A percentile compares a stretch with the other conserved stretches of the same genome.
phyloP scores from a whole-genome alignment of 2,888 invertebrate species.

The Nipponacmea schrenckii region DNA sequence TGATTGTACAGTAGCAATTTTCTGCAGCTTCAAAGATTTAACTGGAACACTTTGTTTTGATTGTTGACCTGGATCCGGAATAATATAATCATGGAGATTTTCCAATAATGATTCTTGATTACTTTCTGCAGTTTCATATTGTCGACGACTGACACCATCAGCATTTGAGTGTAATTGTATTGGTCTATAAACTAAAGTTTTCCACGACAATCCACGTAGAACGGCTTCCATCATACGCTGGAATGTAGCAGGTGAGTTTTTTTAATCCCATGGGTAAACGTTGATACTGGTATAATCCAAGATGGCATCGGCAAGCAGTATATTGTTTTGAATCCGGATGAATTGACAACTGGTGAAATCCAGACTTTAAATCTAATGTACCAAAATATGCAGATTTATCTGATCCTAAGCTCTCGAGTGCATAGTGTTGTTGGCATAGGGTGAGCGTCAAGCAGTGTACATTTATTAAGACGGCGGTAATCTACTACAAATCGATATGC shows the following conservation, averaged over 20 bases:
- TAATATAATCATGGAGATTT: not conserved
- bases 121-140: not conserved
- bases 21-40: not conserved
- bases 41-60: not conserved
- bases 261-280: conserved; percentile 12
- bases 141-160: conserved; percentile 10
- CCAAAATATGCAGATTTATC: conserved; percentile 6
- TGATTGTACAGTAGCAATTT: not conserved
- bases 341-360: not conserved
- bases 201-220: conserved; percentile 9
- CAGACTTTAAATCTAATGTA: conserved; percentile 9
- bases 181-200: conserved; percentile 20
- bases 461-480: not conserved
- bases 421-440: conserved; percentile 7
- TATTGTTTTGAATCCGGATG: conserved; percentile 3
- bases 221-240: conserved; percentile 13
- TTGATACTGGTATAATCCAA: conserved; percentile 6
- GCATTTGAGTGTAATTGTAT: conserved; percentile 5
- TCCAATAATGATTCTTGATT: conserved; percentile 1
- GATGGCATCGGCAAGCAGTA: not conserved
- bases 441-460: conserved; percentile 1
- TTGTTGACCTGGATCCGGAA: conserved; percentile 16
- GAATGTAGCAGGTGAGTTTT: conserved; percentile 3
- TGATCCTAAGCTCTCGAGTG: conserved; percentile 7
- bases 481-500: conserved; percentile 9